Percentiles rank a stretch among this genome's conserved stretches.
Evolutionary conservation across 2,113 vertebrate genomes (phyloP).

Genomic region (Dermatemys mawii): DNA sequence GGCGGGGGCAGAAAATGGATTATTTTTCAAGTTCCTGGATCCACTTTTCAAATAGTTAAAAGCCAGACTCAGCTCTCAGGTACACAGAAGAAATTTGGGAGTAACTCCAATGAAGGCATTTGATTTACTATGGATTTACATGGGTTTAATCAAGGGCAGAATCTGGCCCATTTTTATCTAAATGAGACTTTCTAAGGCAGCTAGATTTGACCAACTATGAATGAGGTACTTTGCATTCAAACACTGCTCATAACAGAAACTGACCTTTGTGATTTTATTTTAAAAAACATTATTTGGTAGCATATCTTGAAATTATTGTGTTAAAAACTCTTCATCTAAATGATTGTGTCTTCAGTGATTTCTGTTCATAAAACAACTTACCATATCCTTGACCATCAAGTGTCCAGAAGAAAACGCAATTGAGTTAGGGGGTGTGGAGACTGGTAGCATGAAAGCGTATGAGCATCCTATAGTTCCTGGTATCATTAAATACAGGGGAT

Average conservation of each 20-base stretch:
- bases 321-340: not conserved
- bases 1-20: not conserved
- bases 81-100: not conserved
- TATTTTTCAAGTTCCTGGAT: not conserved
- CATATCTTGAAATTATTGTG: not conserved
- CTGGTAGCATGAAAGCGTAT: constrained; percentile 96
- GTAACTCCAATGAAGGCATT: not conserved
- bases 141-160: not conserved
- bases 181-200: not conserved
- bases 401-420: constrained; percentile 98
- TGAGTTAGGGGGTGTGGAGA: constrained; percentile 96
- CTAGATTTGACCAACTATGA: not conserved
- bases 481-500: constrained; percentile 96
- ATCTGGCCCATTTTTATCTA: not conserved
- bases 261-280: not conserved
- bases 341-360: not conserved
- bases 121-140: not conserved
- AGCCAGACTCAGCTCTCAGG: not conserved
- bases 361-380: constrained; percentile 62
- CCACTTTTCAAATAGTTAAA: not conserved
- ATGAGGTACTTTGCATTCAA: not conserved
- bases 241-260: not conserved
- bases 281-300: not conserved
- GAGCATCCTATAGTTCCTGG: constrained; percentile 92
- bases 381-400: constrained; percentile 97